Base-by-base conservation (phyloP, 2,113 vertebrate species). In the Paraplagusia blochii region DNA sequence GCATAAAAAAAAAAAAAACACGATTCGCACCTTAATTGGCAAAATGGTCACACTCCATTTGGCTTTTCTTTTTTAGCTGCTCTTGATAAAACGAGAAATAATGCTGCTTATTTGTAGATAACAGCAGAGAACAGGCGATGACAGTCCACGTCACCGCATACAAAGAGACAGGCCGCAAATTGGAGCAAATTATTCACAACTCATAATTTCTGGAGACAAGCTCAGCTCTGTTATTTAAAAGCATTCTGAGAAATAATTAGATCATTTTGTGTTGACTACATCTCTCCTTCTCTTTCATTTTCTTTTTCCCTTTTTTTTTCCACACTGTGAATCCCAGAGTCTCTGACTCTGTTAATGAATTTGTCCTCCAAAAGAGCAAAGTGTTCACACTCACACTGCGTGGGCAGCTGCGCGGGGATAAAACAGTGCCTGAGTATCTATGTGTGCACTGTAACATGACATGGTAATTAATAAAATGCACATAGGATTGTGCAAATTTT, bases 381-480 rank as follows among this genome's bases (percentile, higher is more conserved):
- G 47, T 44, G 39, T 44, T 62, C 44, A 57, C 39, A 17, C 57
- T 63, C 53, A 56, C 35, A 22, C 49, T 16, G 58, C 16, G 13
- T 45, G 45, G 22, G 22, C n/a, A 68, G 66, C 54, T 39, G 46
- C 46, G 53, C 38, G 44, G 36, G 53, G 49, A 19, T 64, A 72
- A 64, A 56, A 52, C 68, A 53, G 48, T 50, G 47, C 35, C 38
- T 29, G 48, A 42, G 19, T 53, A 36, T 63, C 58, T 51, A 61
- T 69, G 51, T 63, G 44, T 42, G 34, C 39, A 33, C 48, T 11
- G 44, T 18, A 6, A 12, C 45, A 56, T 68, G 61, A 40, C 34
- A 51, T 7, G 33, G 14, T 55, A 44, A 56, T 58, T 59, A 65
- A 72, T 70, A 58, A 68, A 58, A 70, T n/a, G 7, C 11, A 18